These are phyloP conservation scores for Centruroides sculpturatus DNA, from an alignment of 1,140 invertebrate genomes.

Conservation along the genomic window DNA sequence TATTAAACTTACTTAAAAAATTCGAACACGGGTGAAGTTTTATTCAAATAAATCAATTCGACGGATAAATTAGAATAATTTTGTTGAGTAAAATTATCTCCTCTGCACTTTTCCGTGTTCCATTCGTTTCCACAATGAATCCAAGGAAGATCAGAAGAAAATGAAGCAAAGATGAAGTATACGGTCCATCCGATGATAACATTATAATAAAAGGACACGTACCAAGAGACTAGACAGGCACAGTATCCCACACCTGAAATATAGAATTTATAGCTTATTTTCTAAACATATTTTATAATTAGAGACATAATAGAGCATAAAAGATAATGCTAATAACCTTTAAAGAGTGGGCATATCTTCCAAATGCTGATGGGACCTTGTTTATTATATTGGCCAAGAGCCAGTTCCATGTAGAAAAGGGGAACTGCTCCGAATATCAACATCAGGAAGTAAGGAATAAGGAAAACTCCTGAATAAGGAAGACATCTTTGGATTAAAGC, in stretches of 20 bases:
- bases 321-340: conserved; percentile 47
- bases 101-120: conserved; percentile 32
- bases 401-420: conserved; percentile 87
- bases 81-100: not conserved
- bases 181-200: conserved; percentile 39
- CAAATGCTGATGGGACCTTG: conserved; percentile 83
- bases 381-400: conserved; percentile 80
- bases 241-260: conserved; percentile 41
- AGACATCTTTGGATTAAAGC: too few species aligned
- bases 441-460: conserved; percentile 85
- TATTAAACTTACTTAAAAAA: conserved; percentile 28
- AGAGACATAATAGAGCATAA: not conserved
- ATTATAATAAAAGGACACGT: conserved; percentile 39
- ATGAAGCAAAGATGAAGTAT: conserved; percentile 34
- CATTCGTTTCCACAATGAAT: conserved; percentile 34
- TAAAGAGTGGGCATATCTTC: conserved; percentile 91
- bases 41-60: conserved; percentile 15
- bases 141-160: conserved; percentile 33
- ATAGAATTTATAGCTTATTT: not conserved
- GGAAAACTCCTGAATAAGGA: conserved; percentile 59
- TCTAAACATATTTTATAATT: not conserved
- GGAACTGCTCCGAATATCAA: conserved; percentile 79
- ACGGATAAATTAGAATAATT: conserved; percentile 10
- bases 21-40: conserved; percentile 27
- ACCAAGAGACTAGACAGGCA: conserved; percentile 40